Percentiles rank a stretch among this genome's conserved stretches.
Conservation (phyloP, 2,888 invertebrate species). For the Cantharis flavilabris region DNA sequence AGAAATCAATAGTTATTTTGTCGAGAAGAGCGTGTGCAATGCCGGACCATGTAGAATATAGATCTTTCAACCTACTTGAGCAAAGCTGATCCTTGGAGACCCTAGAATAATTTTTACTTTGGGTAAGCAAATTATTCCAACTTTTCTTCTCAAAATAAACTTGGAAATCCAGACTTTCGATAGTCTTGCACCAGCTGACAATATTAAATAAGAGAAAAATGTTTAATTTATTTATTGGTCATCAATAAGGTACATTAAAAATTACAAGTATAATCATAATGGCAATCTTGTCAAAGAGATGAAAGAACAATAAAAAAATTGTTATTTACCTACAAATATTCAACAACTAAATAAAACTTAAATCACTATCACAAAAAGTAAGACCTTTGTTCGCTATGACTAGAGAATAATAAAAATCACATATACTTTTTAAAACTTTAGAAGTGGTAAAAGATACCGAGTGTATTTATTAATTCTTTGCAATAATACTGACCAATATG, state of each 20-base stretch:
- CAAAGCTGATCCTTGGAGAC: too few relatives aligned
- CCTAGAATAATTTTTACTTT: too few relatives aligned
- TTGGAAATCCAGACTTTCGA: too few relatives aligned
- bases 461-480: background rate
- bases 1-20: too few relatives aligned
- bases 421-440: background rate
- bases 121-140: too few relatives aligned
- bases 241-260: background rate
- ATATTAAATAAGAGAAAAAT: background rate
- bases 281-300: background rate
- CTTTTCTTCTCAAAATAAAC: too few relatives aligned
- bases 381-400: background rate
- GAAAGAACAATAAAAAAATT: background rate
- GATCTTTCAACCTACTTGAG: too few relatives aligned
- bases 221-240: background rate
- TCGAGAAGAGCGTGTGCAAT: too few relatives aligned
- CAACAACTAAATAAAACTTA: background rate
- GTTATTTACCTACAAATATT: background rate
- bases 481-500: background rate
- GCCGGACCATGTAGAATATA: too few relatives aligned
- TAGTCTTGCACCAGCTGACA: too few relatives aligned
- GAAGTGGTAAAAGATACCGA: background rate
- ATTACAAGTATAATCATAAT: background rate
- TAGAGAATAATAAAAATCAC: background rate
- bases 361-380: background rate